These are phyloP conservation scores for Dicyrtomina minuta DNA, from an alignment of 2,888 invertebrate genomes.

Conservation along the genomic window DNA sequence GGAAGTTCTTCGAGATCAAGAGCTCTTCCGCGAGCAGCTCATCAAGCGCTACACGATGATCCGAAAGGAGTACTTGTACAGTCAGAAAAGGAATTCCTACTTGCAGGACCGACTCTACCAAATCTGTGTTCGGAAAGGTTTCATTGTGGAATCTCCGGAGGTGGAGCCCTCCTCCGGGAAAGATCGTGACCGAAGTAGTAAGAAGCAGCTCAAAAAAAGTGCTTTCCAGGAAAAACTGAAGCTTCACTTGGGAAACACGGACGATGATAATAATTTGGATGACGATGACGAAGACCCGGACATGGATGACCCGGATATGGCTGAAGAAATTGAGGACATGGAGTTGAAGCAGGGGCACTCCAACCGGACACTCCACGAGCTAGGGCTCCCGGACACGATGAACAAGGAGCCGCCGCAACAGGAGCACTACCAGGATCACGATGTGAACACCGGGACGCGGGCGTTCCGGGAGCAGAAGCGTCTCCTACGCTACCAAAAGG, in stretches of 20 bases:
- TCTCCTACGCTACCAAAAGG: too few relatives aligned
- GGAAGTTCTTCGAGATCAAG: background rate
- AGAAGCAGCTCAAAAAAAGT: background rate
- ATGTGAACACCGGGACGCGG: too few relatives aligned
- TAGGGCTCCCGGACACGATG: background rate
- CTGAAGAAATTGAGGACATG: too few relatives aligned
- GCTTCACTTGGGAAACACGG: background rate
- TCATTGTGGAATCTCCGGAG: background rate
- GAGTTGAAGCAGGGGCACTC: background rate
- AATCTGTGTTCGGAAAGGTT: constrained; percentile 8
- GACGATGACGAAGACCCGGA: background rate
- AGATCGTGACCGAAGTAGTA: background rate
- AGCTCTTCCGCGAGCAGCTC: background rate
- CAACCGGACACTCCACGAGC: background rate
- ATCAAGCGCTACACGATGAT: background rate
- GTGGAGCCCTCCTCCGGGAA: background rate
- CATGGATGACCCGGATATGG: too few relatives aligned
- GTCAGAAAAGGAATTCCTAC: constrained; percentile 1
- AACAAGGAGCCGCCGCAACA: too few relatives aligned
- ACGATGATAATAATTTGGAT: background rate
- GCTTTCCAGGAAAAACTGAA: background rate
- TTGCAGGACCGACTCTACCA: constrained; percentile 19
- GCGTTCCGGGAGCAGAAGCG: too few relatives aligned
- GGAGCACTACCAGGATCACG: too few relatives aligned
- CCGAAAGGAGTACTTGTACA: background rate